Evolutionary conservation across 2,113 vertebrate genomes (phyloP), one percentile per base, ranked within the genome.

Genomic region (Python bivittatus): DNA sequence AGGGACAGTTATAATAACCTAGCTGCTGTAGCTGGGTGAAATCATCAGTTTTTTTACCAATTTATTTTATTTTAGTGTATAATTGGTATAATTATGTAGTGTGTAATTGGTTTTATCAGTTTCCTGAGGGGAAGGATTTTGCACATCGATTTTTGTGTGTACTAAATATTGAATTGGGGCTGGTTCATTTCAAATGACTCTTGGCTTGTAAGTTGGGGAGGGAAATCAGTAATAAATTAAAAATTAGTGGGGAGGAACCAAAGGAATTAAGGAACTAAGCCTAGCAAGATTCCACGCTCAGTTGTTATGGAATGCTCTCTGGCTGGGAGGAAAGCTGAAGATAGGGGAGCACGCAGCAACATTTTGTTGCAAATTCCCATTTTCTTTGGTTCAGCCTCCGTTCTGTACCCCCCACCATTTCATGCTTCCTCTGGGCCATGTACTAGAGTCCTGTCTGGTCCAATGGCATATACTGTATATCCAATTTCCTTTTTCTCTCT

Each of bases 331-430:
- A 87, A 27, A 17, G 48, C 5, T 84, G 83, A 79, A 84, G 4
- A 6, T 6, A 29, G 84, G 27, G 84, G 17, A 52, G 7, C 4
- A 17, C 25, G 6, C 13, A 23, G 27, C 25, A 54, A 86, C 23
- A 20, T 56, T 54, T 38, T 88, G 56, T 58, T 58, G 6, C 86
- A 33, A 8, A 8, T 23, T 10, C n/a, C 8, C 48, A 0, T 13
- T 85, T 0, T 1, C 83, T 89, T 25, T 0, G 0, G 0, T 0
- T 0, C 20, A 90, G 86, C 48, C 86, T 52, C 0, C 42, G 33
- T 13, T 89, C 58, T 64, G 11, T 25, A 89, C 1, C 8, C 56
- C 56, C 33, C 33, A 6, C 33, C 86, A 38, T 54, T 13, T 58
- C n/a, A 38, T 89, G 48, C 52, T 48, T 29, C 44, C 29, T 88